Evolutionary conservation across 2,888 invertebrate genomes (phyloP), one percentile per base, ranked within the genome.

Genomic region (Myopa testacea): DNA sequence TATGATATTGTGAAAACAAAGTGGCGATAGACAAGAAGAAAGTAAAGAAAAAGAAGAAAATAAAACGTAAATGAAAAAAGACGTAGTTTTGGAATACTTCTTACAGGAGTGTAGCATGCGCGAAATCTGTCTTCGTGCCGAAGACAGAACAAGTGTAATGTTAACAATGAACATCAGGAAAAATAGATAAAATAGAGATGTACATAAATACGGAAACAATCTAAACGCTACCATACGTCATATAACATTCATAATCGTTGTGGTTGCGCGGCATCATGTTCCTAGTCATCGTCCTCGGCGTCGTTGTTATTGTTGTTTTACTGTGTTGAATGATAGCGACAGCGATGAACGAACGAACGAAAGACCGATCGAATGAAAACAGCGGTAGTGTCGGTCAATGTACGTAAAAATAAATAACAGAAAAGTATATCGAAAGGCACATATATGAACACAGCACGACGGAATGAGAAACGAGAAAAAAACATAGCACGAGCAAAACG

Each of bases 321-420:
- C 16, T 4, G 58, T 58, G 19, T 58, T 16, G 58, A 12, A 5
- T 6, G 58, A 58, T 58, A 19, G n/a, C n/a, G 65, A 38, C 16
- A 3, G 55, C 16, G 55, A 45, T 12, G 38, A 4, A 55, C 34
- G 58, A 55, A 55, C 34, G 19, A 37, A 58, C 58, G 38, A 37
- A 14, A 1, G 12, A 67, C 14, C 67, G 40, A 65, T 6, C 67
- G 67, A 14, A 65, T 16, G 12, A 38, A 65, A 65, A 55, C 55
- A 5, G 5, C 5, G 5, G 55, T 55, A 4, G 5, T 34, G 75
- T 68, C 75, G 75, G 75, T 62, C 75, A 75, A 68, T 75, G 75
- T 37, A 75, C 68, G 69, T 69, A 50, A 68, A 69, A 75, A 58
- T 45, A 77, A 71, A 77, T 26, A 26, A 76, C 63, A 60, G 55